phyloP scores from a whole-genome alignment of 1,140 invertebrate genomes.

The Ptiloglossa arizonensis region DNA sequence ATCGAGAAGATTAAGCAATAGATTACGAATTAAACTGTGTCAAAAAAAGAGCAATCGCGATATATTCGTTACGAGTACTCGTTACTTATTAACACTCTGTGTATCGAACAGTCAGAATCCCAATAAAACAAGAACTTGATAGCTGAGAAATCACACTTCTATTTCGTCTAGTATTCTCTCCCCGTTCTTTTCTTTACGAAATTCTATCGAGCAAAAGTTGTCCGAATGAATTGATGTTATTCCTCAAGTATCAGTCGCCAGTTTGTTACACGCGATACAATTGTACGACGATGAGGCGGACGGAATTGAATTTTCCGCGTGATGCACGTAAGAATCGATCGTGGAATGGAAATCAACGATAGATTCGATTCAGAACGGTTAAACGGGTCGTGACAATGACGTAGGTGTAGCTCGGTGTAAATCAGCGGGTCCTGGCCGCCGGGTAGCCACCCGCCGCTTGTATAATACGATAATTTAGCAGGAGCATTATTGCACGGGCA shows the following conservation, averaged over 20 bases:
- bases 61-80: too few relatives aligned
- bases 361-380: conserved; percentile 50
- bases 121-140: too few relatives aligned
- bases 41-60: too few relatives aligned
- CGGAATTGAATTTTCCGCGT: conserved; percentile 21
- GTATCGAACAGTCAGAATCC: too few relatives aligned
- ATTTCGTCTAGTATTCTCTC: too few relatives aligned
- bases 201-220: too few relatives aligned
- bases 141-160: too few relatives aligned
- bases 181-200: too few relatives aligned
- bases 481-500: conserved; percentile 60
- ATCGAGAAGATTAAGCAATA: too few relatives aligned
- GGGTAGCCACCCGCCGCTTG: conserved; percentile 10
- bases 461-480: conserved; percentile 68
- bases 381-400: conserved; percentile 64
- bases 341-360: conserved; percentile 44
- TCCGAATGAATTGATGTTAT: not conserved
- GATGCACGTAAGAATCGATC: conserved; percentile 42
- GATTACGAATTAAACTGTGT: too few relatives aligned
- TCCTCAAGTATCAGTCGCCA: not conserved
- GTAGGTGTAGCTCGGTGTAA: conserved; percentile 56
- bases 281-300: not conserved
- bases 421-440: conserved; percentile 42
- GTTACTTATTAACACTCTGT: too few relatives aligned
- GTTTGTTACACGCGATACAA: conserved; percentile 20